Base-by-base conservation (phyloP, 2,888 invertebrate species). In the Cabera pusaria region DNA sequence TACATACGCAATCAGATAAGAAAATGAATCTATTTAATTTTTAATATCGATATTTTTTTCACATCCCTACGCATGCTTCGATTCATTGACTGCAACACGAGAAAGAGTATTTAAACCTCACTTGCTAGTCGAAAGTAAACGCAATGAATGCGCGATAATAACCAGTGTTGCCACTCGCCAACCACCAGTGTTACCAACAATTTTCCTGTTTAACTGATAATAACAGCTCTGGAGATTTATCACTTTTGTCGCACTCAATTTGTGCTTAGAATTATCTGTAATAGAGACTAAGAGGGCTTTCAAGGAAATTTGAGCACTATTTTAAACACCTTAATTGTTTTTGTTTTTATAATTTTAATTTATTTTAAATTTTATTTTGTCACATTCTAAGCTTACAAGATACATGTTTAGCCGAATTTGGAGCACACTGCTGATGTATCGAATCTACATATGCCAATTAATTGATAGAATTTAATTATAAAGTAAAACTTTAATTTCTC, bases 121-220 rank as follows among this genome's bases (percentile, higher is more conserved):
- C 28, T 35, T 34, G 29, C 19, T 26, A 35, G 35, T 41, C 26
- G 41, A 42, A 42, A 42, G 35, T 42, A 35, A 35, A 41, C 35
- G 18, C 22, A 24, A 23, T 19, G 21, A 34, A 42, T 31, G 35
- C 14, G 26, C 37, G 37, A 26, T 50, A 46, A 53, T 50, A 31
- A 32, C 37, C 16, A 37, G 37, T 41, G 41, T 35, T 48, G 43
- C 48, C 26, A 14, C 25, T 23, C n/a, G 21, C 18, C 18, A n/a
- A 4, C 7, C 24, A n/a, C 7, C 3, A 6, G 5, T 28, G 28
- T 19, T 29, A 19, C 34, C 16, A 34, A 47, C 44, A 45, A 46
- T 50, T 47, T 53, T 44, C 45, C 39, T 45, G 37, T 46, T 53
- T 48, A 52, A 37, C 44, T 44, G 39, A 42, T 50, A 48, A 50